A percentile compares a stretch with the other conserved stretches of the same genome.
Evolutionary conservation across 2,797 vertebrate genomes (phyloP).

Genomic region (Gambusia yucatana): DNA sequence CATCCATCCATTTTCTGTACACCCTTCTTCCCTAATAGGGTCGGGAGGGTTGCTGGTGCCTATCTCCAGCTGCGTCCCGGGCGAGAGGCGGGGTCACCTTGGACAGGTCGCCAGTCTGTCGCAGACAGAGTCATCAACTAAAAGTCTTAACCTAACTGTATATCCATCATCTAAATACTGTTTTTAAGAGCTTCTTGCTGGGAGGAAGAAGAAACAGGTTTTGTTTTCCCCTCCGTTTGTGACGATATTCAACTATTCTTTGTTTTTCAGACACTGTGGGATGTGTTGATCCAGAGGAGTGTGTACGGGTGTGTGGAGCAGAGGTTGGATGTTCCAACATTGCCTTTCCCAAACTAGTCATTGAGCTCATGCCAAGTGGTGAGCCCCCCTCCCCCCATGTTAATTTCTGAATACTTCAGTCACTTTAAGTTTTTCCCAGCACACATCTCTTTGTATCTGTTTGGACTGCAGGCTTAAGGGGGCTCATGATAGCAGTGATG

Average conservation of each 20-base stretch:
- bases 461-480: constrained; percentile 84
- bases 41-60: no score
- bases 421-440: not conserved
- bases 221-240: not conserved
- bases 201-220: not conserved
- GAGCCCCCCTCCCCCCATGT: constrained; percentile 38
- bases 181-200: not conserved
- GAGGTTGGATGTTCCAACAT: constrained; percentile 94
- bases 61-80: no score
- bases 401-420: not conserved
- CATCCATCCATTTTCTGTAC: no score
- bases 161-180: not conserved
- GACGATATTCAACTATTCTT: constrained; percentile 9
- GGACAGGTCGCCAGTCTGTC: not conserved
- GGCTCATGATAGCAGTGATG: constrained; percentile 92
- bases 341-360: constrained; percentile 90
- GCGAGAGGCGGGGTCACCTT: no score
- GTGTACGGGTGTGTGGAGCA: constrained; percentile 85
- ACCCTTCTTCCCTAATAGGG: no score
- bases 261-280: constrained; percentile 81
- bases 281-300: constrained; percentile 86
- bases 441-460: not conserved
- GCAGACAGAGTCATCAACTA: not conserved
- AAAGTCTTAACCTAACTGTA: not conserved
- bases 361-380: constrained; percentile 92